These are phyloP conservation scores for Anthrax anthrax DNA, from an alignment of 2,888 invertebrate species.

Conservation along the genomic window DNA sequence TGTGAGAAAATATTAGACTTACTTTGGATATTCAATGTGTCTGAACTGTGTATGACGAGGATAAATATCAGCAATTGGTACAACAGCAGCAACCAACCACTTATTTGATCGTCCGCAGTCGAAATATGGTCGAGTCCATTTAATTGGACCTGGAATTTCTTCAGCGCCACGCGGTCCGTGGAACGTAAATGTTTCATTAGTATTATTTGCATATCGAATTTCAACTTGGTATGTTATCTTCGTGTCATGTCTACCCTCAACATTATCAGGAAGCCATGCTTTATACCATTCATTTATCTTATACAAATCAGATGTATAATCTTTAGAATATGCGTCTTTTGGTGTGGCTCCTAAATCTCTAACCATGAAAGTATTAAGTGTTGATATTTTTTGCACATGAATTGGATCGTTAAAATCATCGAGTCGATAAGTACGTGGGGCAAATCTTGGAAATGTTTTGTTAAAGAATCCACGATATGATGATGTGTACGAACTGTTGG, in stretches of 20 bases:
- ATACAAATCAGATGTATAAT: constrained; percentile 84
- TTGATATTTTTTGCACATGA: constrained; percentile 87
- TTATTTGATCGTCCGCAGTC: constrained; percentile 92
- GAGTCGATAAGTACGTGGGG: constrained; percentile 77
- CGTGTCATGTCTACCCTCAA: constrained; percentile 69
- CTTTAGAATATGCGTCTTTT: constrained; percentile 60
- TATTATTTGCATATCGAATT: constrained; percentile 85
- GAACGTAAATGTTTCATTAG: constrained; percentile 92
- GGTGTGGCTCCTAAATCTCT: constrained; percentile 77
- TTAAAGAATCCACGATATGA: constrained; percentile 94
- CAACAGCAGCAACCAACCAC: constrained; percentile 88
- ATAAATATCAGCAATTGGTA: constrained; percentile 90
- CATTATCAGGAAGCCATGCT: constrained; percentile 79
- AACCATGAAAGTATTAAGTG: constrained; percentile 79
- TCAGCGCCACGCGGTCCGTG: constrained; percentile 86
- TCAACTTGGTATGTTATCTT: constrained; percentile 89
- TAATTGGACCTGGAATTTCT: constrained; percentile 82
- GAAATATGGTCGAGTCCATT: constrained; percentile 89
- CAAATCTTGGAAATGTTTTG: constrained; percentile 86
- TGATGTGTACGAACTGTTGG: constrained; percentile 86
- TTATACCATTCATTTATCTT: constrained; percentile 90
- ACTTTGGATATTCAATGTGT: constrained; percentile 89
- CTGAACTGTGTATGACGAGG: constrained; percentile 85
- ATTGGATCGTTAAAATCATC: constrained; percentile 95
- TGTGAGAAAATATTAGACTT: constrained; percentile 29